Evolutionary conservation across 2,888 invertebrate species (phyloP).

Genomic region (Eurytoma adleriae): DNA sequence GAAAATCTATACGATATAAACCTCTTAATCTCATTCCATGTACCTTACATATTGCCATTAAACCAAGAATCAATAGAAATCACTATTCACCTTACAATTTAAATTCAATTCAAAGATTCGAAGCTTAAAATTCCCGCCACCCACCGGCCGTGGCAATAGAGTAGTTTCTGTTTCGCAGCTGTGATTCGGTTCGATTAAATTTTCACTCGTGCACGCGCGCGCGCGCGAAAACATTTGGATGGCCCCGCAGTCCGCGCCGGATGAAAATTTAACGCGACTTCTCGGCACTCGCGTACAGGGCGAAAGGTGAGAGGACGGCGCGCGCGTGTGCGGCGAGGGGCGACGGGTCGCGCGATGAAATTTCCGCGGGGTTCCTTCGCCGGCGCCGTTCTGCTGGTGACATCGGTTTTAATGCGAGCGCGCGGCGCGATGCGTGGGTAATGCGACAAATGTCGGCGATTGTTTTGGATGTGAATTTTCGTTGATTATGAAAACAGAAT

Average conservation of each 20-base stretch:
- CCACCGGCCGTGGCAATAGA: neutral
- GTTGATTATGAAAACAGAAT: neutral
- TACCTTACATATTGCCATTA: too few relatives aligned
- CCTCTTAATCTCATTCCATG: too few relatives aligned
- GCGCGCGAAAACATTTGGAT: constrained; percentile 63
- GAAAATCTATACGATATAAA: neutral
- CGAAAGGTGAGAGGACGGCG: neutral
- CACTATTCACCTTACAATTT: neutral
- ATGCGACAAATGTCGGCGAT: neutral
- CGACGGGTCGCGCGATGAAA: neutral
- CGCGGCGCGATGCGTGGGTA: neutral
- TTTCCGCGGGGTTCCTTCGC: neutral
- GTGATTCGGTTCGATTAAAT: constrained; percentile 55
- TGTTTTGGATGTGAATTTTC: constrained; percentile 1
- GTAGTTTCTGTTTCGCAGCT: constrained; percentile 18
- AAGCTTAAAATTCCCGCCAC: too few relatives aligned
- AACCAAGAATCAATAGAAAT: neutral
- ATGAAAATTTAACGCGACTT: constrained; percentile 61
- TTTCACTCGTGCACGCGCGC: constrained; percentile 22
- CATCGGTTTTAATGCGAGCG: constrained; percentile 15
- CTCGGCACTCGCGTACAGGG: neutral
- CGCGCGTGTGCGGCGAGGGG: neutral
- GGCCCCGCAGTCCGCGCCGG: constrained; percentile 55
- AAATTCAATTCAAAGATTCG: neutral
- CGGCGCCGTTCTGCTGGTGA: neutral